phyloP scores from a whole-genome alignment of 2,888 invertebrate species.

The Hemaris fuciformis region DNA sequence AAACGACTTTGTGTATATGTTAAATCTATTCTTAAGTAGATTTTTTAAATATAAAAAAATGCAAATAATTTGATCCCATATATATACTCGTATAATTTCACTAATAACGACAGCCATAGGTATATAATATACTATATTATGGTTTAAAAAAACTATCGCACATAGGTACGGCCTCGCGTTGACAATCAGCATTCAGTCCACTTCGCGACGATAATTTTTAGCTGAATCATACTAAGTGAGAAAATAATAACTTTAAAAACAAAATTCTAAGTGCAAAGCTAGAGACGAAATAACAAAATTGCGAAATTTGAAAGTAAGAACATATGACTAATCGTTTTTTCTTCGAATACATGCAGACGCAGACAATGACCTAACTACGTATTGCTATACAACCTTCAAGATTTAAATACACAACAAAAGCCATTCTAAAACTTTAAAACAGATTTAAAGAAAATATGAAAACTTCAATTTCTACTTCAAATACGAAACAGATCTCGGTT shows the following conservation, averaged over 20 bases:
- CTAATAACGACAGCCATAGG: no score
- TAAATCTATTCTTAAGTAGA: no score
- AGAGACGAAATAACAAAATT: not conserved
- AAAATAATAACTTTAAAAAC: not conserved
- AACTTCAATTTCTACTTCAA: not conserved
- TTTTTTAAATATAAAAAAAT: no score
- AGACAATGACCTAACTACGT: not conserved
- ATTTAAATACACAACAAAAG: not conserved
- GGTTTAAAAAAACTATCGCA: no score
- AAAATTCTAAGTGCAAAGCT: not conserved
- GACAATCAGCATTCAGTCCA: no score
- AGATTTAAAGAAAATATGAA: not conserved
- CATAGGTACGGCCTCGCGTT: no score
- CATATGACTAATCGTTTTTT: not conserved
- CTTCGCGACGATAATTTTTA: no score
- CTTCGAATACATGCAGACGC: not conserved
- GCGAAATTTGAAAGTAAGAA: not conserved
- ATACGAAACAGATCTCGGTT: not conserved
- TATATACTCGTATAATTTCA: no score
- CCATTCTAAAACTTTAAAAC: not conserved
- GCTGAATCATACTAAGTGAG: no score
- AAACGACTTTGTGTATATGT: no score
- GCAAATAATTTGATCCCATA: no score
- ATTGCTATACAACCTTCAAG: not conserved
- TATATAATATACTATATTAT: no score